phyloP scores from a whole-genome alignment of 1,140 invertebrate genomes.

The Temnothorax longispinosus region DNA sequence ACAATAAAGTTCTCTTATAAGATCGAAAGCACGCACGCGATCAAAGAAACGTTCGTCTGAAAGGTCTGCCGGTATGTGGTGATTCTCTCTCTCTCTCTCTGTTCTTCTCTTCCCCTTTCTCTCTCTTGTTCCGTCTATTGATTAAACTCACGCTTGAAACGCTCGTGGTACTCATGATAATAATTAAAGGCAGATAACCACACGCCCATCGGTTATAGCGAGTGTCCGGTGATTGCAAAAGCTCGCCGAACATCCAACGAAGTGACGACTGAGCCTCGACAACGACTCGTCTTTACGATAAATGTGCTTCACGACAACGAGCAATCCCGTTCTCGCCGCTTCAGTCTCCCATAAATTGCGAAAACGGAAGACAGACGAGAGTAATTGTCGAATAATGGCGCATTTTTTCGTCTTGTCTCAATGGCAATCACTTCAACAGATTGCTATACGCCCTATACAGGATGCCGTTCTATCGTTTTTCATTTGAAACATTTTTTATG shows the following conservation, averaged over 20 bases:
- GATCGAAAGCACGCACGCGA: background rate
- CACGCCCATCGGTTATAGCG: background rate
- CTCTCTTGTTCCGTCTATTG: background rate
- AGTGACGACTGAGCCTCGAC: background rate
- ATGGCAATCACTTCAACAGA: background rate
- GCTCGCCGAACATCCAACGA: background rate
- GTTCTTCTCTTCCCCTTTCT: background rate
- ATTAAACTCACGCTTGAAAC: background rate
- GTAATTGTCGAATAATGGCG: slow-evolving; percentile 29
- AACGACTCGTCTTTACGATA: slow-evolving; percentile 18
- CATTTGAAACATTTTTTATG: slow-evolving; percentile 16
- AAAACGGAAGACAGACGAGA: slow-evolving; percentile 10
- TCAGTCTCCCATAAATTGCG: slow-evolving; percentile 45
- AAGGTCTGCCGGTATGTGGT: background rate
- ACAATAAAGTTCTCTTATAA: slow-evolving; percentile 21
- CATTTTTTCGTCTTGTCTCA: slow-evolving; percentile 20
- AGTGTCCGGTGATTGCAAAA: background rate
- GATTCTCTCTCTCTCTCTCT: background rate
- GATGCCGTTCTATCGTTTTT: background rate
- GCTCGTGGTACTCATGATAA: slow-evolving; percentile 6
- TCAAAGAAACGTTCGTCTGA: background rate
- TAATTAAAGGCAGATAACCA: slow-evolving; percentile 40
- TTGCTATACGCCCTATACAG: background rate
- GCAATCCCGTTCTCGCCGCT: background rate
- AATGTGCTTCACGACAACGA: slow-evolving; percentile 10